These are phyloP conservation scores for Latrodectus hesperus DNA, from an alignment of 2,888 invertebrate genomes.

Conservation along the genomic window DNA sequence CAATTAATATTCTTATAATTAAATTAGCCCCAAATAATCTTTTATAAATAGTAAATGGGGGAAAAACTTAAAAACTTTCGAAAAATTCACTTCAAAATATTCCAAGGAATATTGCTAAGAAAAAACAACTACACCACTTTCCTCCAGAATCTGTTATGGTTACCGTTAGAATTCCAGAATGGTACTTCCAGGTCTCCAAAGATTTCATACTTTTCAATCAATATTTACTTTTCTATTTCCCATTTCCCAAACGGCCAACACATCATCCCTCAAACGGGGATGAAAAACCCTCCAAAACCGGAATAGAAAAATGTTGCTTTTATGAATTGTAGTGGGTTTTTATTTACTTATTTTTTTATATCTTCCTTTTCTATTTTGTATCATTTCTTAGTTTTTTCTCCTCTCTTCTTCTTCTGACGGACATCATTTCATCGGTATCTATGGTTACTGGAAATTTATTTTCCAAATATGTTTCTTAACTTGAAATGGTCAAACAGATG, in stretches of 20 bases:
- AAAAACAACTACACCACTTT: constrained; percentile 1
- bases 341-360: neutral
- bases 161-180: constrained; percentile 61
- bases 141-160: constrained; percentile 19
- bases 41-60: no score
- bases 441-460: constrained; percentile 24
- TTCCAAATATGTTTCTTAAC: no score
- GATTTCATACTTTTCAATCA: constrained; percentile 66
- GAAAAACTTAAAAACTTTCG: no score
- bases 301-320: constrained; percentile 44
- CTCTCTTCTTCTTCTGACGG: constrained; percentile 9
- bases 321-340: constrained; percentile 17
- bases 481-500: no score
- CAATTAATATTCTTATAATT: no score
- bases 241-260: constrained; percentile 63
- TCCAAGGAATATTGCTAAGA: no score
- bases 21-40: no score
- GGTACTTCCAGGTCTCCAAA: constrained; percentile 50
- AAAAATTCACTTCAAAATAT: no score
- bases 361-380: constrained; percentile 11
- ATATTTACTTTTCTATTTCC: constrained; percentile 69
- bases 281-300: constrained; percentile 33
- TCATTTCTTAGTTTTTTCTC: constrained; percentile 25
- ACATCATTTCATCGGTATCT: constrained; percentile 42
- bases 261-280: constrained; percentile 59